Evolutionary conservation across 2,113 vertebrate species (phyloP).

Genomic region (Regulus satrapa): DNA sequence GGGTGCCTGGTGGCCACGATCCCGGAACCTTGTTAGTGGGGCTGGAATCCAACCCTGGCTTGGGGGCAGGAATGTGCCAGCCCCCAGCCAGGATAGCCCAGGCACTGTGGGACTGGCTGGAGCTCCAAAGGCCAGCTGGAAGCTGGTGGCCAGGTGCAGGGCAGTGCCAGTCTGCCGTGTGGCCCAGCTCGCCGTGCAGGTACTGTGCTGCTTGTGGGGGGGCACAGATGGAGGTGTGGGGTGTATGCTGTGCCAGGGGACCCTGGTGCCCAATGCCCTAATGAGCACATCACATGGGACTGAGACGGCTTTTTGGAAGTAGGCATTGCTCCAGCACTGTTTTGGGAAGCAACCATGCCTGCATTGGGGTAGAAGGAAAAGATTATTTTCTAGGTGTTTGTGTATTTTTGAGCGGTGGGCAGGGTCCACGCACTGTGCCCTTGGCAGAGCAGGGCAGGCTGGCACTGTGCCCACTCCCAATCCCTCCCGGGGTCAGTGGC

Average conservation of each 20-base stretch:
- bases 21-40: constrained; percentile 1
- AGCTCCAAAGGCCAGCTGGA: neutral
- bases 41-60: constrained; percentile 10
- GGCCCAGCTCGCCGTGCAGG: accelerated
- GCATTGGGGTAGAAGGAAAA: neutral
- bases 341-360: neutral
- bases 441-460: neutral
- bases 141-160: neutral
- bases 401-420: neutral
- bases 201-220: neutral
- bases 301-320: neutral
- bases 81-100: neutral
- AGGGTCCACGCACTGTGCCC: neutral
- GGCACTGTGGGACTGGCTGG: neutral
- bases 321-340: neutral
- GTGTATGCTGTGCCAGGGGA: neutral
- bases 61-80: neutral
- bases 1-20: neutral
- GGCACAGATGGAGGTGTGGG: neutral
- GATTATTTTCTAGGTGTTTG: neutral
- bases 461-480: neutral
- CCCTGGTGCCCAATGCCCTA: neutral
- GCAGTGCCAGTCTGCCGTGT: accelerated
- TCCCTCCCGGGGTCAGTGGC: neutral
- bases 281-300: neutral